Conservation (phyloP, 2,113 vertebrate species). For the Lagopus muta region DNA sequence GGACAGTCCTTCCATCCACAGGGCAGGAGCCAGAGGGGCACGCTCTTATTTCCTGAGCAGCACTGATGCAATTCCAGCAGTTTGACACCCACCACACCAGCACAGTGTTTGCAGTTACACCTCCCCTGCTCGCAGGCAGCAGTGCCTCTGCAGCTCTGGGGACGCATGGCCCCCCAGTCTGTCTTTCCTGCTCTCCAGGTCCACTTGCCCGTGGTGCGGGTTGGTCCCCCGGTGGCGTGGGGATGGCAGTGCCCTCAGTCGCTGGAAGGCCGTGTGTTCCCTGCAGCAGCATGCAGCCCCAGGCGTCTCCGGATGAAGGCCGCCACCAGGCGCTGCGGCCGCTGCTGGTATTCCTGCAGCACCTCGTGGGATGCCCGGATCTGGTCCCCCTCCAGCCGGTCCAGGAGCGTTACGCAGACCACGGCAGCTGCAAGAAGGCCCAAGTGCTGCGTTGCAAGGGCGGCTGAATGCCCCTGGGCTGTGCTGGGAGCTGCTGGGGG, state of each 20-base stretch:
- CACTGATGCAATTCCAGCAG: not conserved
- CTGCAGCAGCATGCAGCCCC: conserved; percentile 8
- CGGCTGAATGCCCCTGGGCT: not conserved
- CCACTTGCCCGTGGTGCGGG: fast-evolving
- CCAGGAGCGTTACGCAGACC: conserved; percentile 85
- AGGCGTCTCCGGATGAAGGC: conserved; percentile 86
- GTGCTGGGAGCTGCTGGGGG: no score
- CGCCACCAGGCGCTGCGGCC: conserved; percentile 84
- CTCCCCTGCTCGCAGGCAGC: fast-evolving
- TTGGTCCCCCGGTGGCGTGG: not conserved
- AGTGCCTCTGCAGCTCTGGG: fast-evolving
- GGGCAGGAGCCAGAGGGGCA: not conserved
- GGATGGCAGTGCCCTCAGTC: not conserved
- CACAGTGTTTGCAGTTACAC: fast-evolving
- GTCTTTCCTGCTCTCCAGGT: fast-evolving
- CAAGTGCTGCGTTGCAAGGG: fast-evolving
- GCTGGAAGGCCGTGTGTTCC: not conserved
- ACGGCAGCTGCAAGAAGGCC: conserved; percentile 81
- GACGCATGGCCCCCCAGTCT: fast-evolving
- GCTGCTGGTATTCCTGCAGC: conserved; percentile 83
- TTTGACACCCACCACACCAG: fast-evolving
- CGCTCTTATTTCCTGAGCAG: fast-evolving
- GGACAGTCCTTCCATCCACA: not conserved
- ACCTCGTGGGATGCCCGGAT: conserved; percentile 82
- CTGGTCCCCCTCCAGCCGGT: conserved; percentile 89